phyloP scores from a whole-genome alignment of 2,113 vertebrate species.

The Melospiza melodia region DNA sequence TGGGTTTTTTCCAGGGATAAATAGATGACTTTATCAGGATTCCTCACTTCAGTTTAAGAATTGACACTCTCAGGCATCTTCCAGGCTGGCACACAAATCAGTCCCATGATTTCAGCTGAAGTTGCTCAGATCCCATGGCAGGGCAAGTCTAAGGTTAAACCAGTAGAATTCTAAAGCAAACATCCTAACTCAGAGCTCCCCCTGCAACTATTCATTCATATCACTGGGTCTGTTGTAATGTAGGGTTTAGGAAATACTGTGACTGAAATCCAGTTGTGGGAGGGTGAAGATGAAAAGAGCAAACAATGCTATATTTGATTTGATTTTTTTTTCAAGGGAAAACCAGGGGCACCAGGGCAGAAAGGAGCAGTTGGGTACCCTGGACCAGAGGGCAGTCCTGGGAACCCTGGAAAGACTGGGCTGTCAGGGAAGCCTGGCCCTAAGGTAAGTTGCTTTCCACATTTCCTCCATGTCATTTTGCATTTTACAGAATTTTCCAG shows the following conservation, averaged over 20 bases:
- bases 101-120: background rate
- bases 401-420: slow-evolving; percentile 83
- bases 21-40: background rate
- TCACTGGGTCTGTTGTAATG: background rate
- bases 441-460: slow-evolving; percentile 72
- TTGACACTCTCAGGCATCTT: background rate
- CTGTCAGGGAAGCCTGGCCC: slow-evolving; percentile 79
- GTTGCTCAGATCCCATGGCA: background rate
- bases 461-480: background rate
- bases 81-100: background rate
- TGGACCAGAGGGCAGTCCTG: slow-evolving; percentile 82
- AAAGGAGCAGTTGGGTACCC: slow-evolving; percentile 82
- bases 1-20: background rate
- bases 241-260: background rate
- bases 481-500: background rate
- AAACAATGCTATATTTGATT: background rate
- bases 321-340: slow-evolving; percentile 80
- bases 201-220: background rate
- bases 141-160: background rate
- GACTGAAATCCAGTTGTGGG: background rate
- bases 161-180: background rate
- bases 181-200: background rate
- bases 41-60: background rate
- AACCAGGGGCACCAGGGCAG: slow-evolving; percentile 78
- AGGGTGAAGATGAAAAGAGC: background rate